Conservation (phyloP, 2,113 vertebrate genomes). For the Sinocyclocheilus anophthalmus region DNA sequence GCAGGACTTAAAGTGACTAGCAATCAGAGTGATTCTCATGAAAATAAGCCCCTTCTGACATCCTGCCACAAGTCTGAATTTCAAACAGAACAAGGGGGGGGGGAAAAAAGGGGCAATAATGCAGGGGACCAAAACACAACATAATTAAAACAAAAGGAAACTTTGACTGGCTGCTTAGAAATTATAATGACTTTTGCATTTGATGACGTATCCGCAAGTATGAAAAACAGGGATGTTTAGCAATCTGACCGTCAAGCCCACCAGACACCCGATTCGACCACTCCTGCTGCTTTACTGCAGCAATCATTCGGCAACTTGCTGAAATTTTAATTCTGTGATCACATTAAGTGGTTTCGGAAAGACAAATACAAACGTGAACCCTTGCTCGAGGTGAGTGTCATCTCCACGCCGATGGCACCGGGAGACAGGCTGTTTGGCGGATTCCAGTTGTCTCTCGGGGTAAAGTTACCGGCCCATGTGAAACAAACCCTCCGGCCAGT, state of each 20-base stretch:
- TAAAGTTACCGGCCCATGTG: constrained; percentile 63
- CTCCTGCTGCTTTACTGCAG: constrained; percentile 53
- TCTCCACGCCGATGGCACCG: constrained; percentile 64
- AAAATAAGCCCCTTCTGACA: constrained; percentile 26
- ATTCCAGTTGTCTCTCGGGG: constrained; percentile 52
- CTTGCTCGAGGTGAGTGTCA: constrained; percentile 64
- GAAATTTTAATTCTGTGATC: constrained; percentile 81
- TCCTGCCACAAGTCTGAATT: constrained; percentile 25
- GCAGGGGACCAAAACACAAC: constrained; percentile 28
- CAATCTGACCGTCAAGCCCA: constrained; percentile 42
- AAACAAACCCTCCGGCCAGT: constrained; percentile 50
- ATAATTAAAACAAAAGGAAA: constrained; percentile 8
- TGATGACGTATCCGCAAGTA: neutral
- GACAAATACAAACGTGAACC: constrained; percentile 70
- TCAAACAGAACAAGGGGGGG: constrained; percentile 21
- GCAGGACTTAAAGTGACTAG: constrained; percentile 26
- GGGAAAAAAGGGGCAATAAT: no score
- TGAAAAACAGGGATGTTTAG: constrained; percentile 37
- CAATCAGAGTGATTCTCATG: constrained; percentile 19
- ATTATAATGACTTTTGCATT: constrained; percentile 19
- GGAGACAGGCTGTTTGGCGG: constrained; percentile 55
- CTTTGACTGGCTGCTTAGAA: constrained; percentile 28
- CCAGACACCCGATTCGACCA: constrained; percentile 66
- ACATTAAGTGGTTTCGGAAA: constrained; percentile 73
- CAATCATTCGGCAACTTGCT: constrained; percentile 66